Evolutionary conservation across 1,140 invertebrate genomes (phyloP).

Genomic region (Intoshia linei): DNA sequence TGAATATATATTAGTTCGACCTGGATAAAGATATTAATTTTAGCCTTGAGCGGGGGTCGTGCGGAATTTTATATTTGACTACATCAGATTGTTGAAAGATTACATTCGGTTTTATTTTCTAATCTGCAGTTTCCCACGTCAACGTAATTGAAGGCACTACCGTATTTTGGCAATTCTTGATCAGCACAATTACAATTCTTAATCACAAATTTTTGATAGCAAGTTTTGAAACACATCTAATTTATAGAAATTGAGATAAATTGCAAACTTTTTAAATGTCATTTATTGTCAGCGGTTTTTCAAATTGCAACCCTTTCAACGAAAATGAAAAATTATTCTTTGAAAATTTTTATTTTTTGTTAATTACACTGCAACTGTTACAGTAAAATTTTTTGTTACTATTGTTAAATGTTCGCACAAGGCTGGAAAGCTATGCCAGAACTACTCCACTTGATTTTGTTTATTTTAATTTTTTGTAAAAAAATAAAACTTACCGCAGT

Average conservation of each 20-base stretch:
- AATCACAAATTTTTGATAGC: slow-evolving; percentile 5
- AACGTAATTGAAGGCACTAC: slow-evolving; percentile 1
- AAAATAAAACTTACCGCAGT: slow-evolving; percentile 2
- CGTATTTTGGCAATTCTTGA: slow-evolving; percentile 3
- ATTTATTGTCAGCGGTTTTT: no score
- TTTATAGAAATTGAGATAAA: not conserved
- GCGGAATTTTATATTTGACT: no score
- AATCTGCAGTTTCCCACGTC: not conserved
- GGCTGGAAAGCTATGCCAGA: no score
- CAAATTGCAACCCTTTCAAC: no score
- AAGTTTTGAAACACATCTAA: slow-evolving; percentile 2
- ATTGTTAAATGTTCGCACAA: no score
- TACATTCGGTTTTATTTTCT: not conserved
- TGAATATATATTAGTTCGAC: slow-evolving; percentile 1
- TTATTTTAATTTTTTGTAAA: no score
- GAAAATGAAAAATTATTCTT: not conserved
- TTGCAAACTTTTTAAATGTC: no score
- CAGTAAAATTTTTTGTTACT: no score
- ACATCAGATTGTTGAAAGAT: not conserved
- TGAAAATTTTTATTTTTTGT: not conserved
- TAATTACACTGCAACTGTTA: no score
- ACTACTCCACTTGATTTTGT: no score
- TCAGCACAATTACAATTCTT: slow-evolving; percentile 1
- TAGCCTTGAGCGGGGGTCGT: no score
- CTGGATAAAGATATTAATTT: no score